Evolutionary conservation across 1,140 invertebrate genomes (phyloP), one percentile per base, ranked within the genome.

Genomic region (Helicoverpa zea): DNA sequence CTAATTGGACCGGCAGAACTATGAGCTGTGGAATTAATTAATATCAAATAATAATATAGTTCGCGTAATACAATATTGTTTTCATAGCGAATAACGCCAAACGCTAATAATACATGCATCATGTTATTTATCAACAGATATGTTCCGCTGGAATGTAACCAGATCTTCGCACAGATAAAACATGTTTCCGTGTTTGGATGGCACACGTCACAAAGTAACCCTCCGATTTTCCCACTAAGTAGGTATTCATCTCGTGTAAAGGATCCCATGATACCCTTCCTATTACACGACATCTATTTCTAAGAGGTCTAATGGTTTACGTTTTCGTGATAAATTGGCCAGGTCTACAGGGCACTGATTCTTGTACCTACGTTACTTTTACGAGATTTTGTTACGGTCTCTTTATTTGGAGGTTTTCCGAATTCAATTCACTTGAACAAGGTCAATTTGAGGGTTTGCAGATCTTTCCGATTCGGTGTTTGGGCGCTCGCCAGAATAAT

Each of bases 261-360:
- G 54, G 63, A 47, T 73, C 66, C 56, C 68, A 63, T 79, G 64
- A 59, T 58, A 79, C 77, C 64, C 52, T 30, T 70, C 35, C 61
- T 76, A 63, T 68, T 78, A 70, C 76, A 68, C 52, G 64, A 70
- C 64, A 68, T 66, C 68, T 63, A 80, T 70, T 80, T 77, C 54
- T 61, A 47, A 59, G 29, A n/a, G 35, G 43, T 63, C n/a, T 18
- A 75, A 75, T 75, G 73, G 73, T 59, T 75, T 75, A 61, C 43
- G 54, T 75, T 75, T 75, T 58, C 43, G 43, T 75, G 73, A 75
- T 58, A 75, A 75, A 75, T 75, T 75, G 73, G 43, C 14, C 54
- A 30, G 61, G 56, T 61, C 58, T 47, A 49, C 56, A 49, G 58
- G 58, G 30, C 29, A 23, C 68, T 54, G 68, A 54, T 72, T 72